Percentiles rank a stretch among this genome's conserved stretches.
These are phyloP conservation scores for Poicephalus meyeri DNA, from an alignment of 2,113 vertebrate species.

Conservation along the genomic window DNA sequence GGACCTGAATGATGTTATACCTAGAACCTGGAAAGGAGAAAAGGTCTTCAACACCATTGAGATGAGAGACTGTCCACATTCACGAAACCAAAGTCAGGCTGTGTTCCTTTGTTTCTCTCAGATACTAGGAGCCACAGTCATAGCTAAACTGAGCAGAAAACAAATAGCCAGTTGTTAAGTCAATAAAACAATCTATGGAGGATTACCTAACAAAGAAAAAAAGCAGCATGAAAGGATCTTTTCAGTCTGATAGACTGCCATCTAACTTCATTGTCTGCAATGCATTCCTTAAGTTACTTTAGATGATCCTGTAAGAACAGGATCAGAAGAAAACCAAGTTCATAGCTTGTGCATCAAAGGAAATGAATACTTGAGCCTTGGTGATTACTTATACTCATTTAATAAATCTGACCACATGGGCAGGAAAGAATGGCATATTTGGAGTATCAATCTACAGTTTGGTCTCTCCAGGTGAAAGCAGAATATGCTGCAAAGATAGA, in stretches of 20 bases:
- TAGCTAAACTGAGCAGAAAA: background rate
- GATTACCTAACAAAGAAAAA: background rate
- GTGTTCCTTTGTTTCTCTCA: background rate
- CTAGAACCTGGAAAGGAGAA: constrained; percentile 75
- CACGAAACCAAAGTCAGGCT: background rate
- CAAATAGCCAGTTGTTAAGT: background rate
- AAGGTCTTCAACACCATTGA: background rate
- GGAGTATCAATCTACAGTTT: background rate
- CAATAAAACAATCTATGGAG: background rate
- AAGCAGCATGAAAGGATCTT: background rate
- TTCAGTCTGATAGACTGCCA: background rate
- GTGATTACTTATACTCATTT: background rate
- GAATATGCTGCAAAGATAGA: background rate
- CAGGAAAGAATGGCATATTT: background rate
- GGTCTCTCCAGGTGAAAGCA: background rate
- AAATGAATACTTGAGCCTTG: background rate
- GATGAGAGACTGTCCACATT: background rate
- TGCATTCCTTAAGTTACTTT: background rate
- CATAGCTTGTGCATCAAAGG: background rate
- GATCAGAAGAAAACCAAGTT: background rate
- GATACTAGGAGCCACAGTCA: background rate
- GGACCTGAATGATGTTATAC: constrained; percentile 89
- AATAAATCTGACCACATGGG: background rate
- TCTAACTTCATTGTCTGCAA: background rate
- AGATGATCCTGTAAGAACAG: background rate